Evolutionary conservation across 2,888 invertebrate genomes (phyloP).

Genomic region (Aquatica leii): DNA sequence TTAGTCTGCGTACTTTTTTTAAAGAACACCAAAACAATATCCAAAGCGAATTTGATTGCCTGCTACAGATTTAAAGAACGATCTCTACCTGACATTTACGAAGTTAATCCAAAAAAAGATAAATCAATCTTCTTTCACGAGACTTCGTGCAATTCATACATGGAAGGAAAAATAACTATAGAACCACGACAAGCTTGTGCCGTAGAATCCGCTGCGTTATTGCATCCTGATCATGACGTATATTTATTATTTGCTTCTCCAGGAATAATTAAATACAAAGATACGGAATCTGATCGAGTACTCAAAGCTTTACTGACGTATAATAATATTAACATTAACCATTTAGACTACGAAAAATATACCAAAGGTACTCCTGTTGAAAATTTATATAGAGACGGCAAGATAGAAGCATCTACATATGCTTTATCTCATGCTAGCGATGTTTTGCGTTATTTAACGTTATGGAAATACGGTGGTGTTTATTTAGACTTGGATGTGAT

Average conservation of each 20-base stretch:
- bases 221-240: conserved; percentile 67
- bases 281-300: conserved; percentile 50
- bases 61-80: conserved; percentile 49
- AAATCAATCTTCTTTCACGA: conserved; percentile 73
- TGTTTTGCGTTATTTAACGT: conserved; percentile 69
- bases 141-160: conserved; percentile 66
- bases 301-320: conserved; percentile 59
- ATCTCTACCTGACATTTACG: conserved; percentile 53
- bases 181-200: conserved; percentile 71
- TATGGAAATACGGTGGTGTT: conserved; percentile 81
- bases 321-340: conserved; percentile 63
- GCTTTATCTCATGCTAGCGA: conserved; percentile 71
- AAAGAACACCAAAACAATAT: conserved; percentile 4
- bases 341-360: conserved; percentile 64
- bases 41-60: conserved; percentile 42
- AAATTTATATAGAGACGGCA: conserved; percentile 62
- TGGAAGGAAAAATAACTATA: conserved; percentile 59
- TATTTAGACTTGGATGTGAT: conserved; percentile 81
- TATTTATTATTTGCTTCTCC: conserved; percentile 66
- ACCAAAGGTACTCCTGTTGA: conserved; percentile 67
- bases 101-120: conserved; percentile 51
- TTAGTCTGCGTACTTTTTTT: conserved; percentile 8
- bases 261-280: conserved; percentile 48
- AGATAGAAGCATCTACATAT: conserved; percentile 65
- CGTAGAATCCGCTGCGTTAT: conserved; percentile 71